Percentiles rank a stretch among this genome's conserved stretches.
Evolutionary conservation across 2,888 invertebrate species (phyloP).

Genomic region (Ornithoptera priamus): DNA sequence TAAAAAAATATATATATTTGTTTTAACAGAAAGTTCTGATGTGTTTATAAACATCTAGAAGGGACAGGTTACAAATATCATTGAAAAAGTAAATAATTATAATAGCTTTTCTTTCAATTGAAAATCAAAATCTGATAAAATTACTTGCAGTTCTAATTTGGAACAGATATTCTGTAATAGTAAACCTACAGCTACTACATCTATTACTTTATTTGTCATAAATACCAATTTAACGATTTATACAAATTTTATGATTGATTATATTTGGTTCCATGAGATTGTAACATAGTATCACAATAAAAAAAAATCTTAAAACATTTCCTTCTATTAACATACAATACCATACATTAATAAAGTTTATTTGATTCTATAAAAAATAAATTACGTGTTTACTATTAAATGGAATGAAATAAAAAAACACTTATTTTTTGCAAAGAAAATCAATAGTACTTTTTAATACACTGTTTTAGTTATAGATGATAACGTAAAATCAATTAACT

Average conservation of each 20-base stretch:
- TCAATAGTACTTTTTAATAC: conserved; percentile 2
- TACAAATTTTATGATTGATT: conserved; percentile 2
- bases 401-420: conserved; percentile 16
- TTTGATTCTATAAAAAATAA: conserved; percentile 14
- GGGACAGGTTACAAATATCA: too few relatives aligned
- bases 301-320: conserved; percentile 9
- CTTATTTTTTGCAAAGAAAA: conserved; percentile 12
- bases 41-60: too few relatives aligned
- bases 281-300: conserved; percentile 21
- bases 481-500: conserved; percentile 12
- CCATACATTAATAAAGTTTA: conserved; percentile 1
- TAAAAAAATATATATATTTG: too few relatives aligned
- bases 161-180: background rate
- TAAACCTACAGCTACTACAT: background rate
- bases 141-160: background rate
- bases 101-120: background rate
- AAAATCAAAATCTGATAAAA: background rate
- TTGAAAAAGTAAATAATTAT: background rate
- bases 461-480: conserved; percentile 7
- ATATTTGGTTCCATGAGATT: conserved; percentile 16
- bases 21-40: too few relatives aligned
- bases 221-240: background rate
- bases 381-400: conserved; percentile 10
- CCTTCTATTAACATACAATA: conserved; percentile 2
- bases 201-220: background rate